Conservation (phyloP, 2,888 invertebrate genomes). For the Ligdia adustata region DNA sequence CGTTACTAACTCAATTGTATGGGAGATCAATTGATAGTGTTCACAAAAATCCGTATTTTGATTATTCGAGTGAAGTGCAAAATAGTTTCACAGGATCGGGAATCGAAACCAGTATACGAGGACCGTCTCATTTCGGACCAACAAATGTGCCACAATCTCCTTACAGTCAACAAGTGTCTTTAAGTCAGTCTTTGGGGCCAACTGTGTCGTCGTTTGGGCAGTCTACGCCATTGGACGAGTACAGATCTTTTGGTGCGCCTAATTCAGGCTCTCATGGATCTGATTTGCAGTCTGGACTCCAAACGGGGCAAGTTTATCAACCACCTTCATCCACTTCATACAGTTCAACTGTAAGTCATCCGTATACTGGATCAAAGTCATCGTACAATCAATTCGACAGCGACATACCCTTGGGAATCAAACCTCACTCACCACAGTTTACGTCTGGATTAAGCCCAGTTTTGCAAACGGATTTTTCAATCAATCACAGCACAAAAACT, state of each 20-base stretch:
- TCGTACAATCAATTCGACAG: slow-evolving; percentile 21
- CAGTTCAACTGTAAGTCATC: slow-evolving; percentile 1
- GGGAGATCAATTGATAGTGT: slow-evolving; percentile 76
- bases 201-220: not conserved
- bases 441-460: slow-evolving; percentile 35
- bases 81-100: slow-evolving; percentile 20
- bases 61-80: slow-evolving; percentile 21
- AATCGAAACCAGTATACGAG: slow-evolving; percentile 2
- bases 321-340: slow-evolving; percentile 1
- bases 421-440: slow-evolving; percentile 22
- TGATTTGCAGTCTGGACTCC: not conserved
- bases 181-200: not conserved
- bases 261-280: not conserved
- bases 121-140: slow-evolving; percentile 10
- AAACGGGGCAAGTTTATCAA: not conserved
- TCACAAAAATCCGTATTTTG: slow-evolving; percentile 37
- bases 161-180: slow-evolving; percentile 5
- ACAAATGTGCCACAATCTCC: slow-evolving; percentile 2
- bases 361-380: not conserved
- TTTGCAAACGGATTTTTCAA: slow-evolving; percentile 37
- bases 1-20: slow-evolving; percentile 82
- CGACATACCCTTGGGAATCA: slow-evolving; percentile 33
- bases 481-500: slow-evolving; percentile 43
- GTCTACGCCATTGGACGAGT: not conserved
- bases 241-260: slow-evolving; percentile 1